A percentile compares a stretch with the other conserved stretches of the same genome.
Conservation (phyloP, 2,113 vertebrate species). For the Malurus elegans region DNA sequence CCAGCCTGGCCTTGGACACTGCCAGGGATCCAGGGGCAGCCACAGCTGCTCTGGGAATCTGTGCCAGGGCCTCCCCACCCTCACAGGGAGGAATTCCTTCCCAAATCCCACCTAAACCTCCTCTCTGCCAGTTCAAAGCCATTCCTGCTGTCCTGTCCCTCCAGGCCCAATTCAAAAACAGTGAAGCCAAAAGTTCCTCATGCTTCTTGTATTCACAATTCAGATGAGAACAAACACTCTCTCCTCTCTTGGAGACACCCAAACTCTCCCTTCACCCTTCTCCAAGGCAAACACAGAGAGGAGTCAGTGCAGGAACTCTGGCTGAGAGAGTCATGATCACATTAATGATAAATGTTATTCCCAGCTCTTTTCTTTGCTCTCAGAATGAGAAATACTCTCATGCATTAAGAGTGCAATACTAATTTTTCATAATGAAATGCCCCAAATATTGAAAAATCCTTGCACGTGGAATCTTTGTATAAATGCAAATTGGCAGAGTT, state of each 20-base stretch:
- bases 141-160: not conserved
- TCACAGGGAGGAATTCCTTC: fast-evolving
- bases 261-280: not conserved
- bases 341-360: not conserved
- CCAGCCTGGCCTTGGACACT: not conserved
- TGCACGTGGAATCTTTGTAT: not conserved
- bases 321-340: not conserved
- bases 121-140: not conserved
- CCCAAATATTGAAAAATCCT: not conserved
- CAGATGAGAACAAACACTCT: not conserved
- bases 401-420: not conserved
- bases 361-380: not conserved
- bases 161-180: not conserved
- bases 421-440: not conserved
- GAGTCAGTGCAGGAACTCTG: not conserved
- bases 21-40: not conserved
- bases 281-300: not conserved
- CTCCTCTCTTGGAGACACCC: not conserved
- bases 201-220: not conserved
- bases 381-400: not conserved
- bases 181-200: not conserved
- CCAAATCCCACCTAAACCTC: too few species aligned
- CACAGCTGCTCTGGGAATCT: not conserved
- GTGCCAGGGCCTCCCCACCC: not conserved
- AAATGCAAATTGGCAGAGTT: not conserved